phyloP scores from a whole-genome alignment of 2,113 vertebrate species.

The Ia io region DNA sequence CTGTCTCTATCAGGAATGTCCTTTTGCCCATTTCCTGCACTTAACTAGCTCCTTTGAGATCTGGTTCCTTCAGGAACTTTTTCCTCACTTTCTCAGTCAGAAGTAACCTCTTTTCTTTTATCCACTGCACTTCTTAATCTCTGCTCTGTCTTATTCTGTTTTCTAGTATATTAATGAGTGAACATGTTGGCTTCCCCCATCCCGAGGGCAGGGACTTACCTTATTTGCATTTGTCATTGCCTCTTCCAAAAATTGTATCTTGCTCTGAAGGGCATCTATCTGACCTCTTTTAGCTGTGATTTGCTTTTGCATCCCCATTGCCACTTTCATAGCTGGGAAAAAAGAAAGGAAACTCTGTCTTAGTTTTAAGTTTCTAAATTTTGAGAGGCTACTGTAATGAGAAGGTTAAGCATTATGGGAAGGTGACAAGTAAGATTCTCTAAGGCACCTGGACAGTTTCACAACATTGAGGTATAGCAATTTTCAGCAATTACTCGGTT shows the following conservation, averaged over 20 bases:
- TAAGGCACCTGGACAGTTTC: background rate
- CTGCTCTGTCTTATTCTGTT: background rate
- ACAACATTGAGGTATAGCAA: background rate
- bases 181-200: background rate
- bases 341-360: background rate
- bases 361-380: background rate
- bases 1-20: background rate
- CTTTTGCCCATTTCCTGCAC: background rate
- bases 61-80: background rate
- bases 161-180: background rate
- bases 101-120: background rate
- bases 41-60: background rate
- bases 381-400: background rate
- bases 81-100: background rate
- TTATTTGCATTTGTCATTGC: constrained; percentile 81
- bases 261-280: constrained; percentile 87
- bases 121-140: background rate
- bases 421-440: background rate
- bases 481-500: background rate
- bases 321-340: constrained; percentile 85
- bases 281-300: constrained; percentile 89
- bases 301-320: constrained; percentile 89
- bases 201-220: constrained; percentile 72
- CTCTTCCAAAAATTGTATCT: constrained; percentile 89
- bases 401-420: background rate